These are phyloP conservation scores for Planococcus citri DNA, from an alignment of 1,140 invertebrate species.

Conservation along the genomic window DNA sequence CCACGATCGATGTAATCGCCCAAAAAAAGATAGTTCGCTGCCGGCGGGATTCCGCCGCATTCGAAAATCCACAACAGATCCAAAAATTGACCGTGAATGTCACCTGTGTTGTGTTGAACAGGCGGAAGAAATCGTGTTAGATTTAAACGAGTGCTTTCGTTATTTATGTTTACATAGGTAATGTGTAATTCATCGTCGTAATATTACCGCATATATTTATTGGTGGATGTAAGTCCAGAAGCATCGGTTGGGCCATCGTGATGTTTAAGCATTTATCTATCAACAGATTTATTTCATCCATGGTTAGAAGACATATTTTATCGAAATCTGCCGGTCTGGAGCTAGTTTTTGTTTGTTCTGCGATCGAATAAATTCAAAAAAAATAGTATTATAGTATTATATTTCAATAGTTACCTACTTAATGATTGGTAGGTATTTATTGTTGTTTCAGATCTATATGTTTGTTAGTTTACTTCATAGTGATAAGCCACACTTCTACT, in stretches of 20 bases:
- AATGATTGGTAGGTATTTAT: no score
- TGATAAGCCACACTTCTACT: no score
- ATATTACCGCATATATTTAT: neutral
- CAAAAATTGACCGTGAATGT: conserved; percentile 12
- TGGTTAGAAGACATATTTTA: neutral
- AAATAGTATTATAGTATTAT: no score
- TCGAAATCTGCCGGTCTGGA: neutral
- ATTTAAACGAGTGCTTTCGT: no score
- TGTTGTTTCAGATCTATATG: no score
- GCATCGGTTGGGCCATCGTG: neutral
- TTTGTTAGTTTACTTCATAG: no score
- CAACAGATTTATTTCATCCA: neutral
- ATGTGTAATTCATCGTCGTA: no score
- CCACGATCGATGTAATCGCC: conserved; percentile 40
- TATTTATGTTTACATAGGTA: no score
- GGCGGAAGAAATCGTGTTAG: no score
- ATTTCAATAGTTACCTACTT: no score
- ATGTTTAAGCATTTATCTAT: neutral
- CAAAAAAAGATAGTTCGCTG: conserved; percentile 38
- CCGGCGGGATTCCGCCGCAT: conserved; percentile 36
- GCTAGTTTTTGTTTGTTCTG: neutral
- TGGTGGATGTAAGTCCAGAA: neutral
- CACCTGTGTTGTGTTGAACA: no score
- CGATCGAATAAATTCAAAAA: no score
- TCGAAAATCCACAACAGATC: conserved; percentile 34